These are phyloP conservation scores for Eurois occulta DNA, from an alignment of 2,888 invertebrate genomes.

Conservation along the genomic window DNA sequence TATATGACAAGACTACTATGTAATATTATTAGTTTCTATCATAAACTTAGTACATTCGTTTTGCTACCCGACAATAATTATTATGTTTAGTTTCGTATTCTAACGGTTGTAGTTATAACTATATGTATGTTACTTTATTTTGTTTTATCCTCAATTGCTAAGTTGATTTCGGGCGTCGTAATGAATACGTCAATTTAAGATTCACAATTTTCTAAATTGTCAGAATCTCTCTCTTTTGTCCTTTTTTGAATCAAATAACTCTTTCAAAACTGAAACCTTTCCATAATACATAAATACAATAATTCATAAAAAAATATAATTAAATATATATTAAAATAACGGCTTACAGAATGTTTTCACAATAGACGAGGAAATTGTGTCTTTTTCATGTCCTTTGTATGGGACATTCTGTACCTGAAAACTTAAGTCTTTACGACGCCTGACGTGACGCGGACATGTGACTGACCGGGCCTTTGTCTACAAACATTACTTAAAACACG, in stretches of 20 bases:
- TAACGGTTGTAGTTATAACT: slow-evolving; percentile 76
- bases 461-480: slow-evolving; percentile 55
- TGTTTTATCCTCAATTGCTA: slow-evolving; percentile 61
- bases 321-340: not conserved
- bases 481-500: not conserved
- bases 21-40: slow-evolving; percentile 78
- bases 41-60: slow-evolving; percentile 77
- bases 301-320: not conserved
- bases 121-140: slow-evolving; percentile 71
- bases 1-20: slow-evolving; percentile 79
- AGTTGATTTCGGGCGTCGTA: slow-evolving; percentile 72
- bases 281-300: not conserved
- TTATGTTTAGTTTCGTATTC: slow-evolving; percentile 77
- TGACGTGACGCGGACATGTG: slow-evolving; percentile 47
- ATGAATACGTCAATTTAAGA: slow-evolving; percentile 64
- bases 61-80: slow-evolving; percentile 86
- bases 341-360: slow-evolving; percentile 42
- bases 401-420: slow-evolving; percentile 36
- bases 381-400: slow-evolving; percentile 51
- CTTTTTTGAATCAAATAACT: not conserved
- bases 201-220: slow-evolving; percentile 32
- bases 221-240: too few species aligned
- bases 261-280: slow-evolving; percentile 10
- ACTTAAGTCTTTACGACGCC: slow-evolving; percentile 56
- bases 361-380: slow-evolving; percentile 53